A percentile compares a stretch with the other conserved stretches of the same genome.
Evolutionary conservation across 1,140 invertebrate genomes (phyloP).

Genomic region (Heliconius himera): DNA sequence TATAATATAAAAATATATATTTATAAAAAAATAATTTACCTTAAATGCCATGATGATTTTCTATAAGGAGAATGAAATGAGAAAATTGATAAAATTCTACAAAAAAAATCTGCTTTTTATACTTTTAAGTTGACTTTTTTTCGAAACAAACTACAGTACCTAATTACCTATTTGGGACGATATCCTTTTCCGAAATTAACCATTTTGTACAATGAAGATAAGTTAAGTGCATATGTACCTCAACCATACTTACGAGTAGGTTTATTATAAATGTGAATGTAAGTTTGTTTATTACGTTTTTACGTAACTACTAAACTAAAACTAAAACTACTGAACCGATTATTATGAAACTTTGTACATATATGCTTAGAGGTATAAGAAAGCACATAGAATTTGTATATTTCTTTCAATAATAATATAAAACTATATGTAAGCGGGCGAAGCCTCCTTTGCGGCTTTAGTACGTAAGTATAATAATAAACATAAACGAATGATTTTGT

Average conservation of each 20-base stretch:
- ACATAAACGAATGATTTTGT: no score
- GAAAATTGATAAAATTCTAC: not conserved
- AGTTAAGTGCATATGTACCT: not conserved
- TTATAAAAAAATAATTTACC: not conserved
- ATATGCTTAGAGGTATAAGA: no score
- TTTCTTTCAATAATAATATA: no score
- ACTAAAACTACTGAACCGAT: no score
- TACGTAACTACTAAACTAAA: no score
- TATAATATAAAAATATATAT: not conserved
- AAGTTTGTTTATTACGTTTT: no score
- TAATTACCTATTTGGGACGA: not conserved
- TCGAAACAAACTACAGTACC: not conserved
- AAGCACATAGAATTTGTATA: no score
- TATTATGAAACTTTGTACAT: no score
- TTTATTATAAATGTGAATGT: no score
- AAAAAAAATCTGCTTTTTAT: not conserved
- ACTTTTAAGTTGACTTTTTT: not conserved
- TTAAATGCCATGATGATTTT: constrained; percentile 1
- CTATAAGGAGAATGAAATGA: not conserved
- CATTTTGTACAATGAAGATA: constrained; percentile 4
- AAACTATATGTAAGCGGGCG: no score
- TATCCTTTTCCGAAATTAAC: constrained; percentile 17
- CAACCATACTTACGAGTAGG: not conserved
- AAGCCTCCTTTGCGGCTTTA: no score
- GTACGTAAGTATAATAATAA: no score